phyloP scores from a whole-genome alignment of 2,797 vertebrate species.

The Cryptoblepharus egeriae region DNA sequence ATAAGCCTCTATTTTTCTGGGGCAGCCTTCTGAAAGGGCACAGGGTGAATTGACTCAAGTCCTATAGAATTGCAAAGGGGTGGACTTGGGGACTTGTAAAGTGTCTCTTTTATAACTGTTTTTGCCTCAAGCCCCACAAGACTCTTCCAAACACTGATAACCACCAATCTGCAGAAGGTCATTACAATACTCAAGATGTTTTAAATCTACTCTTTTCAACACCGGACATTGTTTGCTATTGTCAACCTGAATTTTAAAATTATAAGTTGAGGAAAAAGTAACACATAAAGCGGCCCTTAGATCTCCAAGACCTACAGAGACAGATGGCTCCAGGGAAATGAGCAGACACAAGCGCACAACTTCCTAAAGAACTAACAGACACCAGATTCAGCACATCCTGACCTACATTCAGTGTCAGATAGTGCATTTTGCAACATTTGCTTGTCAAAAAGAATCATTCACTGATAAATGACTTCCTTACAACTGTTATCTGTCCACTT shows the following conservation, averaged over 20 bases:
- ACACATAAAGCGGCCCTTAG: background rate
- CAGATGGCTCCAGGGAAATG: constrained; percentile 7
- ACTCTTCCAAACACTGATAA: too few relatives aligned
- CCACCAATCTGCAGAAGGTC: background rate
- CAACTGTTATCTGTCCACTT: background rate
- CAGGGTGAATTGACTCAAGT: too few relatives aligned
- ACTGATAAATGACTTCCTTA: constrained; percentile 16
- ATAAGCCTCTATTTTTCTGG: too few relatives aligned
- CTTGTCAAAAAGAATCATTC: constrained; percentile 26
- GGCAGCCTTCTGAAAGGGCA: too few relatives aligned
- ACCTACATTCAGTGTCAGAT: constrained; percentile 25
- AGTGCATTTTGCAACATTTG: constrained; percentile 17
- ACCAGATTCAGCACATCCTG: constrained; percentile 16
- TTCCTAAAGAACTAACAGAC: background rate
- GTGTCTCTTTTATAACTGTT: too few relatives aligned
- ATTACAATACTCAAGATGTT: background rate
- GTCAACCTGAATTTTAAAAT: background rate
- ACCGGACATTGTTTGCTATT: background rate
- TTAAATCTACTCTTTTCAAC: background rate
- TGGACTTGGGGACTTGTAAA: too few relatives aligned
- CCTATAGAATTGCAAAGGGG: too few relatives aligned
- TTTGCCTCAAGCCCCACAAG: too few relatives aligned
- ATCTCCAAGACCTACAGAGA: background rate
- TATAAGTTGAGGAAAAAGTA: background rate
- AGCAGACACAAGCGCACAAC: background rate